Evolutionary conservation across 2,113 vertebrate species (phyloP), one percentile per base, ranked within the genome.

Genomic region (Thunnus maccoyii): DNA sequence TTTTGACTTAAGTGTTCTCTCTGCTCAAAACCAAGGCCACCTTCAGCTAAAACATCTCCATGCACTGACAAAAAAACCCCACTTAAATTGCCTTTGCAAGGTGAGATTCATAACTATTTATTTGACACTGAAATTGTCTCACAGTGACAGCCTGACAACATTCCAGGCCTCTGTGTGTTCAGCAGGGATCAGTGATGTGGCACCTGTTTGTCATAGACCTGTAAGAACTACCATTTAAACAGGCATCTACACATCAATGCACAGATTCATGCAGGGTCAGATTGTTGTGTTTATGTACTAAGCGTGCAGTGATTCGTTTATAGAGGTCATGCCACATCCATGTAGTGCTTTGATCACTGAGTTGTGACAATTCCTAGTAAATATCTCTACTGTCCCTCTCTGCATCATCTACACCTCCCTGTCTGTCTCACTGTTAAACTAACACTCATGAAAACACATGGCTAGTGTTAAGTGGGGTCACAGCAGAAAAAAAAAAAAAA

Each of bases 181-280:
- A 73, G 71, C 50, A 13, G 76, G 32, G 51, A 85, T 46, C 51
- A 56, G 73, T 18, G 44, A 15, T 36, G 57, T 82, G 32, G 30
- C 58, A 12, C 65, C 78, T 76, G 72, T 84, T 87, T 73, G 77
- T 84, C 74, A 85, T 57, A 73, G 44, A 58, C 22, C 52, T 68
- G 67, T 63, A 72, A 69, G 52, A 46, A 50, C 75, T 18, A 54
- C 27, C 22, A 78, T 80, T 78, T 47, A 48, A 58, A 65, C 55
- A 51, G 41, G 60, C 48, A 50, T 50, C 51, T 36, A 58, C 69
- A 76, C 69, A 56, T 8, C 22, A 12, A 16, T 2, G 5, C 18
- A 1, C 44, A 61, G 4, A 8, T 25, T 50, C 46, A 18, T 22
- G 46, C 27, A 4, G n/a, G 55, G 66, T 76, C 70, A 73, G n/a